Evolutionary conservation across 2,888 invertebrate species (phyloP).

Genomic region (Tuta absoluta): DNA sequence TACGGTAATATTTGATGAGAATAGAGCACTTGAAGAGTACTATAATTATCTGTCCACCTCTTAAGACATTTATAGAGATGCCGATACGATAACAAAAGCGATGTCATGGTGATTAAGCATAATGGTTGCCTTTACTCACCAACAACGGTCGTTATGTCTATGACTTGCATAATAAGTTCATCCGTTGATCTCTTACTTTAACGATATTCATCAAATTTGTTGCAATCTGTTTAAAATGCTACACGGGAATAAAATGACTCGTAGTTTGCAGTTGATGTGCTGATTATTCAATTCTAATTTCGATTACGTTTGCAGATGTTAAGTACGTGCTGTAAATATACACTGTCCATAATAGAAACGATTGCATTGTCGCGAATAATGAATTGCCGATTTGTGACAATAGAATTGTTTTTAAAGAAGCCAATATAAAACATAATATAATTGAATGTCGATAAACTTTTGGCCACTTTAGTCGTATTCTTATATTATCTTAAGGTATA

Average conservation of each 20-base stretch:
- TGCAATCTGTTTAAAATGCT: constrained; percentile 39
- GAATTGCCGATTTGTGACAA: not conserved
- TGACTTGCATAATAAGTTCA: constrained; percentile 55
- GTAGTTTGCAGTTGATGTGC: constrained; percentile 43
- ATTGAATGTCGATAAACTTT: too few relatives aligned
- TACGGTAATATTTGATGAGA: constrained; percentile 3
- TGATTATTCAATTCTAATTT: constrained; percentile 62
- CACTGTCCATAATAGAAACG: not conserved
- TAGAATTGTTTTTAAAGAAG: not conserved
- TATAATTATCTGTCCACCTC: constrained; percentile 32
- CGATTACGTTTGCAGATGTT: constrained; percentile 50
- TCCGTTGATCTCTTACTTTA: constrained; percentile 34
- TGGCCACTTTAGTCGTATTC: too few relatives aligned
- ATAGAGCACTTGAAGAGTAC: constrained; percentile 14
- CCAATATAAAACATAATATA: not conserved
- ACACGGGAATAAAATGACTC: constrained; percentile 46
- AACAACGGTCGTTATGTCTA: constrained; percentile 42
- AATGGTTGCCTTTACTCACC: constrained; percentile 38
- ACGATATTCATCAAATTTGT: constrained; percentile 40
- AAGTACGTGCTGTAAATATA: constrained; percentile 19
- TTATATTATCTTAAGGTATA: too few relatives aligned
- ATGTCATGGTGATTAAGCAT: constrained; percentile 43
- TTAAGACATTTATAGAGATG: constrained; percentile 36
- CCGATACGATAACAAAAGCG: constrained; percentile 36
- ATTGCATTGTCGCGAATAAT: not conserved